Conservation (phyloP, 2,888 invertebrate genomes). For the Smittia sp. region DNA sequence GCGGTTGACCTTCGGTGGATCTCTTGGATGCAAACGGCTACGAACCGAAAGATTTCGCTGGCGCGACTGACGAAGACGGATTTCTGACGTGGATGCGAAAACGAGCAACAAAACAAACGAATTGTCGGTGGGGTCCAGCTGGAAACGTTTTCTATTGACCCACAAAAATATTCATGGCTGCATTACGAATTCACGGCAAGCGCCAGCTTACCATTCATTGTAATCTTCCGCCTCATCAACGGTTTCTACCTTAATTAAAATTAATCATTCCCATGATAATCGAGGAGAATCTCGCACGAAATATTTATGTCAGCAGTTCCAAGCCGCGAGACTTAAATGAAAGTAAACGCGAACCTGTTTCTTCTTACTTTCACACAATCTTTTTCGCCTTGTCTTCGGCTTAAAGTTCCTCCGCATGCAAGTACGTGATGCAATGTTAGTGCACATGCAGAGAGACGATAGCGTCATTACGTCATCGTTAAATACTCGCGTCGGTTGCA, state of each 20-base stretch:
- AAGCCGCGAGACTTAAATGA: constrained; percentile 23
- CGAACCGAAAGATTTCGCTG: neutral
- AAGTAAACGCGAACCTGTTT: constrained; percentile 31
- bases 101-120: neutral
- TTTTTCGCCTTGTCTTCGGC: no score
- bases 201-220: neutral
- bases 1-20: no score
- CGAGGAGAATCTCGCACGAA: neutral
- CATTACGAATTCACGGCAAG: neutral
- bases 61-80: neutral
- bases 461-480: no score
- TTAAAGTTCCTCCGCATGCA: no score
- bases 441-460: no score
- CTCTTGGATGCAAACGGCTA: no score
- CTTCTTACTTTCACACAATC: neutral
- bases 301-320: neutral
- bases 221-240: neutral
- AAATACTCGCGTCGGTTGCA: no score
- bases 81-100: neutral
- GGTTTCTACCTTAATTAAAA: neutral
- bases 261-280: neutral
- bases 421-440: no score
- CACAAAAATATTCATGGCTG: neutral
- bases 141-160: neutral
- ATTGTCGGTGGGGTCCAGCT: neutral